Base-by-base conservation (phyloP, 2,113 vertebrate genomes). In the Muntiacus muntjak region DNA sequence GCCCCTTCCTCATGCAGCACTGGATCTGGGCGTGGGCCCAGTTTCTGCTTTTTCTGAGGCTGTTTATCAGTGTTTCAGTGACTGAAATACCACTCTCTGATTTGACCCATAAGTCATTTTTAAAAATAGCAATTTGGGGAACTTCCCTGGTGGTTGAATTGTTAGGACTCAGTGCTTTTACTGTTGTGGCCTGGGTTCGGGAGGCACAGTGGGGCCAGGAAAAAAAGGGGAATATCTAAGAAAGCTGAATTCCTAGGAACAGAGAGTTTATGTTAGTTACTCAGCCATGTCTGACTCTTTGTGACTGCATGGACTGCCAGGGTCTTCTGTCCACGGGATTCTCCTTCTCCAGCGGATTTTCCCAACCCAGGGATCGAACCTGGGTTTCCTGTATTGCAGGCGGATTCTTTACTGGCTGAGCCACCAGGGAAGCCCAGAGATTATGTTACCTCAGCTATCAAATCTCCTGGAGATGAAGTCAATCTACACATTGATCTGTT, bases 1-100 rank as follows among this genome's bases (percentile, higher is more conserved):
- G 11, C 43, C n/a, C 23, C 23, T 3, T 3, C 33, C 23, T 58
- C 47, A 0, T 6, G 8, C 15, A 5, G 40, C 0, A 4, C 11
- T 43, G 58, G 33, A 43, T 28, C 7, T 13, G 1, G 28, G 15
- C 3, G 1, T 23, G 19, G 30, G 9, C 30, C 76, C 54, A 26
- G 10, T 15, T n/a, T 43, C 89, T 93, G 43, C 60, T 55, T 36
- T 84, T 71, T 74, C 86, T 54, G 7, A 67, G 52, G n/a, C 26
- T 47, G 10, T 55, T 62, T 58, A 17, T 71, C 33, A 36, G 12
- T 71, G 12, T 95, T 85, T 89, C 16, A 26, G 1, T 57, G 76
- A 71, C 16, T 57, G 60, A 83, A 95, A 62, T 87, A 30, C 57
- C 10, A 45, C 47, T 62, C 54, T 71, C 14, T 30, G 91, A 86